Evolutionary conservation across 2,888 invertebrate species (phyloP).

Genomic region (Oscheius myriophilus): DNA sequence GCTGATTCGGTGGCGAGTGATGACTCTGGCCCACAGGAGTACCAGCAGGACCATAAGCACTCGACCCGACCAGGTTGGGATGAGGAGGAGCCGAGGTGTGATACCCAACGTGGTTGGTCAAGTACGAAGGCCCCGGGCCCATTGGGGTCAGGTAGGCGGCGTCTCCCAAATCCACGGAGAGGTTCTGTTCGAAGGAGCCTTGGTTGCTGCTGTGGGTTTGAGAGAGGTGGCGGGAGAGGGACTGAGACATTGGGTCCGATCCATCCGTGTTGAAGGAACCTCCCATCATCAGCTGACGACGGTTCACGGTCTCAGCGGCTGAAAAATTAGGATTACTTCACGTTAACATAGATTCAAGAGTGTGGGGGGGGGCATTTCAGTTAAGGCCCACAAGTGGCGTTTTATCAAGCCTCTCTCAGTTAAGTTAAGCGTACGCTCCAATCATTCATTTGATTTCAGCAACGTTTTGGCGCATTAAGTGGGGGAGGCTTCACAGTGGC

Average conservation of each 20-base stretch:
- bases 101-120: constrained; percentile 26
- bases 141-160: constrained; percentile 28
- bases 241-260: constrained; percentile 37
- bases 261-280: constrained; percentile 52
- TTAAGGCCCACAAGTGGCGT: too few species aligned
- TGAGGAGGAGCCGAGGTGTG: constrained; percentile 16
- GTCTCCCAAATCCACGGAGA: constrained; percentile 50
- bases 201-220: constrained; percentile 40
- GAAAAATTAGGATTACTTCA: not conserved
- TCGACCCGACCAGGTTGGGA: constrained; percentile 29
- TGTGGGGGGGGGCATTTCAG: too few species aligned
- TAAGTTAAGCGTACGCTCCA: too few species aligned
- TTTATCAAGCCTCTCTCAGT: too few species aligned
- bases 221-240: constrained; percentile 44
- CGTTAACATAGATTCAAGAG: too few species aligned
- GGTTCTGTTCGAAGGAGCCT: constrained; percentile 52
- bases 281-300: constrained; percentile 39
- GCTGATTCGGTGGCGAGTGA: constrained; percentile 27
- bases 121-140: constrained; percentile 21
- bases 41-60: constrained; percentile 26
- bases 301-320: constrained; percentile 7
- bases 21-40: constrained; percentile 31
- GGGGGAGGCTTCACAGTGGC: too few species aligned
- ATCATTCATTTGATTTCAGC: too few species aligned
- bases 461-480: too few species aligned